Percentiles rank a stretch among this genome's conserved stretches.
Conservation (phyloP, 2,888 invertebrate species). For the Argyra leucocephala region DNA sequence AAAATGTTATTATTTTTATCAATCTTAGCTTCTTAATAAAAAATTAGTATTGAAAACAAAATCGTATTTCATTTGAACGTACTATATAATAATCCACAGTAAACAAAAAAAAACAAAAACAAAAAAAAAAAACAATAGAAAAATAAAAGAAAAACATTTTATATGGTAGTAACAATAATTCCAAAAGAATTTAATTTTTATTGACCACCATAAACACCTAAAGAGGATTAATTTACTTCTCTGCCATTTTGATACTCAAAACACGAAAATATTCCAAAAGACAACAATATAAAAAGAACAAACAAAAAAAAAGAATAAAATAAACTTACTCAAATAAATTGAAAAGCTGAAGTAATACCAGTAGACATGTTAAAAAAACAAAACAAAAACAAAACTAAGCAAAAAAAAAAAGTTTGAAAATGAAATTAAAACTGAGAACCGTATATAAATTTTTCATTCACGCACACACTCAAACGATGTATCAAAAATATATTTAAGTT, state of each 20-base stretch:
- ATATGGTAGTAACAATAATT: neutral
- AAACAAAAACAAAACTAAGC: neutral
- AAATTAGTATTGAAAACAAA: too few relatives aligned
- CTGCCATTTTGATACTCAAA: neutral
- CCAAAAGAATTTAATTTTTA: neutral
- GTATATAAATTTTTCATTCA: neutral
- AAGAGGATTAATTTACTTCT: neutral
- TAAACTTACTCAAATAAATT: neutral
- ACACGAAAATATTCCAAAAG: neutral
- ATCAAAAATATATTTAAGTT: too few relatives aligned
- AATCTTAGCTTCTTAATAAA: too few relatives aligned
- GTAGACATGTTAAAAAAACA: neutral
- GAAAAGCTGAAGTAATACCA: neutral
- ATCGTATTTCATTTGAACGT: too few relatives aligned
- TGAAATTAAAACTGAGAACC: neutral
- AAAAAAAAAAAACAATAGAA: too few relatives aligned
- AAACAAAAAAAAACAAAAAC: too few relatives aligned
- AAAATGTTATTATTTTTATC: too few relatives aligned
- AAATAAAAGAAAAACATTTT: too few relatives aligned
- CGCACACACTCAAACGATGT: neutral
- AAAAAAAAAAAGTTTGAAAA: neutral
- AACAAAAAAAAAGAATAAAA: neutral
- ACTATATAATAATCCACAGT: too few relatives aligned
- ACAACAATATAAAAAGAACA: neutral
- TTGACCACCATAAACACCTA: conserved; percentile 3